Evolutionary conservation across 2,113 vertebrate genomes (phyloP).

Genomic region (Amphiprion percula): DNA sequence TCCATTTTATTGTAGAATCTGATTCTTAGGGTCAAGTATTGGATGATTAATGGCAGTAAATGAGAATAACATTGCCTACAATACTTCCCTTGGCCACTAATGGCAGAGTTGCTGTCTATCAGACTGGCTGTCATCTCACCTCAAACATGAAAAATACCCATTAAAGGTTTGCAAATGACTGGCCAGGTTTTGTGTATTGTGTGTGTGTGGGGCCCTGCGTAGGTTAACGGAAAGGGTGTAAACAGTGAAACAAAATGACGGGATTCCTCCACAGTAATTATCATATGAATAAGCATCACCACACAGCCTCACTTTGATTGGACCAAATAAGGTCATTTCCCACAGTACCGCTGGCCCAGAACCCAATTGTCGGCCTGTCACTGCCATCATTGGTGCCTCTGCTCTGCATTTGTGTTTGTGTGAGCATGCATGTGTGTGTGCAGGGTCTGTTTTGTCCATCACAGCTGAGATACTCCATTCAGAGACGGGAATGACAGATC

Average conservation of each 20-base stretch:
- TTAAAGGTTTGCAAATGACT: constrained; percentile 22
- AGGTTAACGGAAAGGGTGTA: constrained; percentile 48
- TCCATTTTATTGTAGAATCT: constrained; percentile 11
- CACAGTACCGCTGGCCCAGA: constrained; percentile 67
- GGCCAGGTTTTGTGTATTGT: constrained; percentile 14
- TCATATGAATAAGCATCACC: constrained; percentile 77
- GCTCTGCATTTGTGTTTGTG: constrained; percentile 29
- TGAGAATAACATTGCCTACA: constrained; percentile 3
- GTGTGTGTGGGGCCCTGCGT: constrained; percentile 24
- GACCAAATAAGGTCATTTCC: constrained; percentile 76
- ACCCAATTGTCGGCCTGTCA: constrained; percentile 57
- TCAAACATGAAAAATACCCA: constrained; percentile 43
- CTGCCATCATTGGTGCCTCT: constrained; percentile 52
- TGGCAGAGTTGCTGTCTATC: constrained; percentile 47
- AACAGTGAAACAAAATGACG: constrained; percentile 56
- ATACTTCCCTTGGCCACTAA: constrained; percentile 49
- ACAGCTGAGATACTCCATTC: constrained; percentile 54
- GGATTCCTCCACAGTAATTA: constrained; percentile 73
- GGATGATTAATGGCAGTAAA: constrained; percentile 6
- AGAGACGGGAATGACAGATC: constrained; percentile 63
- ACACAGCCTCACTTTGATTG: constrained; percentile 68
- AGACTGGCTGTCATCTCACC: constrained; percentile 39
- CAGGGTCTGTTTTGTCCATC: constrained; percentile 68
- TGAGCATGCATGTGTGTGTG: constrained; percentile 23
- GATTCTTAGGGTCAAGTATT: too few species aligned